Base-by-base conservation (phyloP, 2,113 vertebrate species). In the Trichomycterus rosablanca region DNA sequence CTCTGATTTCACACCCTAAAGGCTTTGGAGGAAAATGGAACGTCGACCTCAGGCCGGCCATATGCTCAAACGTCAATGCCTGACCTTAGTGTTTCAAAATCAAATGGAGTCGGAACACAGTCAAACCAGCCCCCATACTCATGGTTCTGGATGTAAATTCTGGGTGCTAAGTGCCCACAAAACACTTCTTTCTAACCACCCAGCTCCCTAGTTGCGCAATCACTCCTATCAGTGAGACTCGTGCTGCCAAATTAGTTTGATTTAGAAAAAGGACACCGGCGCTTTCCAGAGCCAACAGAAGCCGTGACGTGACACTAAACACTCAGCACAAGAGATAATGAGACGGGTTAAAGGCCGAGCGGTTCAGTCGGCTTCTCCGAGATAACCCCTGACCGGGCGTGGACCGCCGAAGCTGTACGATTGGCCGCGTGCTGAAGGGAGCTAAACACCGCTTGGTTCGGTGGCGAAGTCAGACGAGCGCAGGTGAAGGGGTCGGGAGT, bases 311-410 rank as follows among this genome's bases (percentile, higher is more conserved):
- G 18, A 37, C 73, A 55, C 10, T 42, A 24, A 59, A 24, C 59
- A 54, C 43, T 63, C 56, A 19, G 39, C 22, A 48, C 51, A 24
- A 43, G 45, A 40, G 37, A 71, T 43, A 71, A 52, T 58, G 58
- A 59, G 7, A 39, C 15, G 19, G 55, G 70, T 50, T 64, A 67
- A 76, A 70, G 56, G 45, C 23, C 48, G 54, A 48, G 53, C 58
- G 70, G 44, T 63, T 68, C n/a, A 68, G 65, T 64, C 68, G 20
- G 43, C 49, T 63, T 49, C 51, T 62, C 51, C 15, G 1, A 56
- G 74, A 71, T 76, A 74, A 74, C 74, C 71, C 48, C 23, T 71
- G 68, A 74, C 62, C 74, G 12, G 5, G 16, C 48, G 43, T 37
- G 48, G 58, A 61, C 59, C 59, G 14, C 7, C 30, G 15, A 24